A percentile compares a stretch with the other conserved stretches of the same genome.
These are phyloP conservation scores for Sarcophaga caerulescens DNA, from an alignment of 2,888 invertebrate genomes.

Conservation along the genomic window DNA sequence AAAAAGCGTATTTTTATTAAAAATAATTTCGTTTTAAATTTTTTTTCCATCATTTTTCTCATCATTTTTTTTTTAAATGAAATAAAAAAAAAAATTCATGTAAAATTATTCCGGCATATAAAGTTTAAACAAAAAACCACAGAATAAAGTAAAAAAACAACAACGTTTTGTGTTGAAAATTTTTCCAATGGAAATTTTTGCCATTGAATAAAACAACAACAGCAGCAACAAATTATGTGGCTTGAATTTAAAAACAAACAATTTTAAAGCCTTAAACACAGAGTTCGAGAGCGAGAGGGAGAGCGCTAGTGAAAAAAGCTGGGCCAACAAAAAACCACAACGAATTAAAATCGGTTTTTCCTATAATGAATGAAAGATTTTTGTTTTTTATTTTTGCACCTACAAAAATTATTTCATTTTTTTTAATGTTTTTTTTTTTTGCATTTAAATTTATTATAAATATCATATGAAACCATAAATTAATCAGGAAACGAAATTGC, in stretches of 20 bases:
- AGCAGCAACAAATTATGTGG: slow-evolving; percentile 63
- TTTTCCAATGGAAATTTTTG: background rate
- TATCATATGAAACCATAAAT: slow-evolving; percentile 59
- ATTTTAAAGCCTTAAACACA: background rate
- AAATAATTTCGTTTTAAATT: slow-evolving; percentile 22
- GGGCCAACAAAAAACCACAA: slow-evolving; percentile 50
- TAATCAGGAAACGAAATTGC: slow-evolving; percentile 43
- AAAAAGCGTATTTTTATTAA: slow-evolving; percentile 32
- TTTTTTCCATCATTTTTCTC: too few species aligned
- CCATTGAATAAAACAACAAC: background rate
- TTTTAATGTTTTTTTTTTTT: slow-evolving; percentile 11
- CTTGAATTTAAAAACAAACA: slow-evolving; percentile 55
- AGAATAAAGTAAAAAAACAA: slow-evolving; percentile 14
- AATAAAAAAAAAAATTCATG: slow-evolving; percentile 9
- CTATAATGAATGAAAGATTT: slow-evolving; percentile 17
- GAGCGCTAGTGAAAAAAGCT: slow-evolving; percentile 5
- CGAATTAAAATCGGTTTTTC: slow-evolving; percentile 62
- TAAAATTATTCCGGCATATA: background rate
- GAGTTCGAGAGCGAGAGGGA: background rate
- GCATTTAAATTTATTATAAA: slow-evolving; percentile 47
- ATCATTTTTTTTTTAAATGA: slow-evolving; percentile 18
- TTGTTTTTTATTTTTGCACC: slow-evolving; percentile 35
- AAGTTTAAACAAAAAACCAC: slow-evolving; percentile 47
- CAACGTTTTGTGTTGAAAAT: background rate
- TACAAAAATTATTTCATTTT: slow-evolving; percentile 28